Base-by-base conservation (phyloP, 2,888 invertebrate genomes). In the Cartodere bifasciata region DNA sequence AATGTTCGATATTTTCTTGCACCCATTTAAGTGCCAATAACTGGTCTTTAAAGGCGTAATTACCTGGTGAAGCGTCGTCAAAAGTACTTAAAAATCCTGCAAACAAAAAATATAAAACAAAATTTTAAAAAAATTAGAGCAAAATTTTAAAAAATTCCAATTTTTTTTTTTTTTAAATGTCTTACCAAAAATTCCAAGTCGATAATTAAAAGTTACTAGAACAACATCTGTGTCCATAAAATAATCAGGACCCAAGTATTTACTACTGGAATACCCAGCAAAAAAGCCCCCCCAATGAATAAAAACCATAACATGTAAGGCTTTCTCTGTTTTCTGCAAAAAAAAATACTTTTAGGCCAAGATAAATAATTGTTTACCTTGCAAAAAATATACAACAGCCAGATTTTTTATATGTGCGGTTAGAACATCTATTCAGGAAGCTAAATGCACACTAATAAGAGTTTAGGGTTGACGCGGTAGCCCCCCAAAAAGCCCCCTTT, bases 211-310 rank as follows among this genome's bases (percentile, higher is more conserved):
- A 5, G 63, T 62, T 1, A 67, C 64, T 25, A 67, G 36, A 26
- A 67, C 48, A 2, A 67, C 58, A 31, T 64, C 52, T 35, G 54
- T 44, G 39, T 68, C 65, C 65, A 69, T 62, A 22, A 68, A 56
- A 44, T 64, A 67, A 39, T 66, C 62, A 1, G 68, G 65, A 2
- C 67, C 67, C 15, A 57, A 47, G 10, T 62, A 36, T 7, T 44
- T 41, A 10, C 62, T 63, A 16, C 51, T 53, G 0, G 62, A 57
- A 1, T 56, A 48, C 4, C 68, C 68, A 4, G 63, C 55, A 38
- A 68, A 62, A 46, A 62, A 68, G 7, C 62, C 68, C 0, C 68
- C 68, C 22, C 65, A 68, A 44, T 65, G 63, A 33, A 68, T 63
- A 32, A 62, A 66, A 2, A 68, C 60, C 62, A 69, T 62, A 1